Base-by-base conservation (phyloP, 2,113 vertebrate genomes). In the Platichthys flesus region DNA sequence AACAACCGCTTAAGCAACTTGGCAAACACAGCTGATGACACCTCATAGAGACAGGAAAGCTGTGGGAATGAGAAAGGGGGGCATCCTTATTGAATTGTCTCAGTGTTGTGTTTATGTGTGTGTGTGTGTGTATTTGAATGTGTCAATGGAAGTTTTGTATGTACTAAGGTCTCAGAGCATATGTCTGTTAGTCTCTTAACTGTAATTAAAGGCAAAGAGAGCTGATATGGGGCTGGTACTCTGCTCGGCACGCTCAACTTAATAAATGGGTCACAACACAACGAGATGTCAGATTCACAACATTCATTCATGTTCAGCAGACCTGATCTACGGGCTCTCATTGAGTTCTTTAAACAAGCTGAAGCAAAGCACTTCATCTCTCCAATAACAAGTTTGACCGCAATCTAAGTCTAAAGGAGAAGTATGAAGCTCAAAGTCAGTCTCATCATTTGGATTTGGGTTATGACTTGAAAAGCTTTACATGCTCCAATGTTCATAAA, bases 1-100 rank as follows among this genome's bases (percentile, higher is more conserved):
- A 57, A 45, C 47, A 66, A 66, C 66, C 57, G 18, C 49, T 49
- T 18, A 23, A 68, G 24, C 23, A n/a, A 35, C n/a, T 40, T 2
- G 4, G 35, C 71, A 84, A 81, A 72, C 69, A 65, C 23, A 77
- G 69, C 51, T 67, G 54, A 77, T 69, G 58, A 72, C 45, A 67
- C 42, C 49, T 72, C 40, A 59, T 14, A 67, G 21, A 40, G 56
- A 69, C 18, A n/a, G 35, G 40, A 40, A 10, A 52, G 56, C 59
- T 47, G 5, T 45, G 28, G 57, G 31, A 86, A 74, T 55, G 20
- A 64, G 24, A 67, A 24, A 71, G 9, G 23, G 23, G 40, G 9
- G 4, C 13, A 15, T 40, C 20, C 51, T 20, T 23, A 42, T 21
- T 24, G 18, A 54, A 9, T n/a, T 54, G 51, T 2, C 14, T 2